Percentiles rank a stretch among this genome's conserved stretches.
phyloP scores from a whole-genome alignment of 2,888 invertebrate genomes.

The Chrysopilus asiliformis region DNA sequence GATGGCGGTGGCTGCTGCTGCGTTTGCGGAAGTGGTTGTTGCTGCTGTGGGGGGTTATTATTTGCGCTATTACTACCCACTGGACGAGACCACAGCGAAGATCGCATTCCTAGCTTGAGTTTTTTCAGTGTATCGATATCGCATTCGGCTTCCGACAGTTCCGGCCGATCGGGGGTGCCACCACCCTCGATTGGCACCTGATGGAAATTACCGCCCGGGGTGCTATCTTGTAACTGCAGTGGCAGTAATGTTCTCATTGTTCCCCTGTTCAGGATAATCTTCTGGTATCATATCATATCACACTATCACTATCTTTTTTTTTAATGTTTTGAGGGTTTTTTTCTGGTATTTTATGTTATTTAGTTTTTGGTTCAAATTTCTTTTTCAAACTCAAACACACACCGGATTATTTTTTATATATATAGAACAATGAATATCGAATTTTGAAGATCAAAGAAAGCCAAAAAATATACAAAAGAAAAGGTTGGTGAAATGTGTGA shows the following conservation, averaged over 20 bases:
- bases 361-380: too few relatives aligned
- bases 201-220: constrained; percentile 25
- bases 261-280: constrained; percentile 28
- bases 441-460: too few relatives aligned
- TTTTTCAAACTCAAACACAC: too few relatives aligned
- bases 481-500: too few relatives aligned
- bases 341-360: constrained; percentile 2
- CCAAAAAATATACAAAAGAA: too few relatives aligned
- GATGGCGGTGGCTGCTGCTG: constrained; percentile 36
- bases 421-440: too few relatives aligned
- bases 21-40: constrained; percentile 17
- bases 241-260: constrained; percentile 50
- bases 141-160: constrained; percentile 56
- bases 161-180: constrained; percentile 37
- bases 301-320: constrained; percentile 17
- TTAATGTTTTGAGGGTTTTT: constrained; percentile 11
- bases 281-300: constrained; percentile 17
- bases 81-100: constrained; percentile 56
- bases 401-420: too few relatives aligned
- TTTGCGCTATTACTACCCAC: constrained; percentile 29
- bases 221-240: constrained; percentile 40
- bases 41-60: constrained; percentile 25
- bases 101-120: constrained; percentile 53
- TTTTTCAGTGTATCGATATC: constrained; percentile 63
- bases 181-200: constrained; percentile 21